Conservation (phyloP, 2,888 invertebrate genomes). For the Clunio marinus region DNA sequence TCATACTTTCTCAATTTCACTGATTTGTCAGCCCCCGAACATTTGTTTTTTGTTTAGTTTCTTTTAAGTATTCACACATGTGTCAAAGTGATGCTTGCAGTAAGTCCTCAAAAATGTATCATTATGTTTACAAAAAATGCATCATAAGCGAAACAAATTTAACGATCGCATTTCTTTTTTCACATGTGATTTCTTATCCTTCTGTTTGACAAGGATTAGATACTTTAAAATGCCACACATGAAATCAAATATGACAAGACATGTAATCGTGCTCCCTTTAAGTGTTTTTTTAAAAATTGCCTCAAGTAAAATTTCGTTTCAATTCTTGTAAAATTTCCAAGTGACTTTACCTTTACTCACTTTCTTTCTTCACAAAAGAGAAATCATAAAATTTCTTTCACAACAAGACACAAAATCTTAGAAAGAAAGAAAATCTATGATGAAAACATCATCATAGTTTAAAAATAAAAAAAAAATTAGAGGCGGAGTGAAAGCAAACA, state of each 20-base stretch:
- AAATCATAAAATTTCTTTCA: background rate
- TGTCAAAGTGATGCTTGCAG: background rate
- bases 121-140: constrained; percentile 28
- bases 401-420: background rate
- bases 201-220: constrained; percentile 15
- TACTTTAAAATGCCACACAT: constrained; percentile 16
- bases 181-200: constrained; percentile 8
- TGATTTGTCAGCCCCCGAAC: background rate
- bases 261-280: no score
- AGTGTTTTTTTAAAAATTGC: no score
- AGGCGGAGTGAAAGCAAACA: constrained; percentile 18
- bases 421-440: background rate
- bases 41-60: background rate
- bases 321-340: background rate
- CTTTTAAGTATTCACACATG: constrained; percentile 37
- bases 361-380: background rate
- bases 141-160: constrained; percentile 30
- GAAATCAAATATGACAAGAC: background rate
- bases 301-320: no score
- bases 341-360: background rate
- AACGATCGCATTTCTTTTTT: constrained; percentile 28
- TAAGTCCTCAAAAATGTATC: constrained; percentile 3
- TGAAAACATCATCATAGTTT: background rate
- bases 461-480: constrained; percentile 19
- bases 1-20: background rate